phyloP scores from a whole-genome alignment of 2,888 invertebrate genomes.

The Ypsolopha sequella region DNA sequence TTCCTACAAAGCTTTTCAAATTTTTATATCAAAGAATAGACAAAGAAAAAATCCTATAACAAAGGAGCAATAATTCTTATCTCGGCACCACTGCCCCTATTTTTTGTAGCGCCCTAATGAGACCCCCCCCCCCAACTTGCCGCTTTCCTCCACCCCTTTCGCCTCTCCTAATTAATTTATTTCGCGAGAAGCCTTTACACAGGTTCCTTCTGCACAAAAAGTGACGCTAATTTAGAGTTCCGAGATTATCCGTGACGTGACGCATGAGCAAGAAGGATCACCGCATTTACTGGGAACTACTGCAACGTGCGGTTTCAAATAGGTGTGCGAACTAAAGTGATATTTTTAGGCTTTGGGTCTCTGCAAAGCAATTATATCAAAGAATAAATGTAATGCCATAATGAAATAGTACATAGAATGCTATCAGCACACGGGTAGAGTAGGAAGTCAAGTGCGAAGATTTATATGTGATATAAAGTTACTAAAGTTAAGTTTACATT shows the following conservation, averaged over 20 bases:
- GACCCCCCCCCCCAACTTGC: slow-evolving; percentile 2
- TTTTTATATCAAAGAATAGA: neutral
- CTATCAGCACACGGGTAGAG: too few species aligned
- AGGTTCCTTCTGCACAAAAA: slow-evolving; percentile 5
- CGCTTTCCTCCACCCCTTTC: neutral
- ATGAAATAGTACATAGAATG: too few species aligned
- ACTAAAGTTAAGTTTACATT: too few species aligned
- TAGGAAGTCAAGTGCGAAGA: too few species aligned
- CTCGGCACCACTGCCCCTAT: slow-evolving; percentile 6
- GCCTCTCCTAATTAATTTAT: slow-evolving; percentile 14
- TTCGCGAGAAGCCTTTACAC: slow-evolving; percentile 14
- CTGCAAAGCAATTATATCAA: too few species aligned
- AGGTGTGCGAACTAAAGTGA: too few species aligned
- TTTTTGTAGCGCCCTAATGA: slow-evolving; percentile 15
- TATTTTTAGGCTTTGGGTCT: too few species aligned
- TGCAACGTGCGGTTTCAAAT: too few species aligned
- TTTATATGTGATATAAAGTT: too few species aligned
- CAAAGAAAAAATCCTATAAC: slow-evolving; percentile 2
- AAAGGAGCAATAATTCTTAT: slow-evolving; percentile 12
- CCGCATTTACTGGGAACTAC: neutral
- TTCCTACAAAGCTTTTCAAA: neutral
- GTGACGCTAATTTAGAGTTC: slow-evolving; percentile 1
- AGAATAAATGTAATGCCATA: too few species aligned
- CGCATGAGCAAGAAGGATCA: neutral
- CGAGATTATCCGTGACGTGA: slow-evolving; percentile 2